Evolutionary conservation across 1,140 invertebrate genomes (phyloP).

Genomic region (Littorina saxatilis): DNA sequence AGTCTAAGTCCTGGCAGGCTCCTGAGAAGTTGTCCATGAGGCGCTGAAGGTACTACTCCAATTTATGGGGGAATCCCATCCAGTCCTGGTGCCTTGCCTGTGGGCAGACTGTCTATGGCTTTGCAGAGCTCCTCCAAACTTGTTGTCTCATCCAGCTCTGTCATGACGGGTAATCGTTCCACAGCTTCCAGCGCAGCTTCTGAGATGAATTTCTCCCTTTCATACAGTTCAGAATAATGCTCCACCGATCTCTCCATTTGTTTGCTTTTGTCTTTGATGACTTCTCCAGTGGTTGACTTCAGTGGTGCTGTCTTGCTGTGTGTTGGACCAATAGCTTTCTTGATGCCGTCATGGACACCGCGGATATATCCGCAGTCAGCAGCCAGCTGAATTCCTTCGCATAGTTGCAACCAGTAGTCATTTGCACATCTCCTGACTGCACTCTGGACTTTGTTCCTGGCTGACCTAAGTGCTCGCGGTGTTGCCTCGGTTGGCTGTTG

Average conservation of each 20-base stretch:
- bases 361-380: not conserved
- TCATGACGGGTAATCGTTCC: conserved; percentile 5
- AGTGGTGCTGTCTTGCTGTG: conserved; percentile 9
- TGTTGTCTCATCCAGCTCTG: not conserved
- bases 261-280: conserved; percentile 33
- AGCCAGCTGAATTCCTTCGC: conserved; percentile 27
- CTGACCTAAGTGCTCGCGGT: not conserved
- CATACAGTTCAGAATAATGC: conserved; percentile 38
- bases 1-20: too few relatives aligned
- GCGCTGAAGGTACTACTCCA: too few relatives aligned
- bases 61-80: conserved; percentile 29
- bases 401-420: conserved; percentile 40
- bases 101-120: conserved; percentile 9
- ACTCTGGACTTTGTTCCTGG: conserved; percentile 17
- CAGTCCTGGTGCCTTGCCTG: conserved; percentile 22
- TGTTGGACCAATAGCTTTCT: conserved; percentile 34
- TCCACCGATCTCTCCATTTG: conserved; percentile 44
- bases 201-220: conserved; percentile 25
- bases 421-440: conserved; percentile 32
- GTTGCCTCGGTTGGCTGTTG: not conserved
- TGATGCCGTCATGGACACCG: conserved; percentile 40
- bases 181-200: conserved; percentile 31
- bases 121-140: not conserved
- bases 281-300: not conserved
- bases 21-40: too few relatives aligned